Evolutionary conservation across 1,140 invertebrate genomes (phyloP), one percentile per base, ranked within the genome.

Genomic region (Pseudomyrmex sp.): DNA sequence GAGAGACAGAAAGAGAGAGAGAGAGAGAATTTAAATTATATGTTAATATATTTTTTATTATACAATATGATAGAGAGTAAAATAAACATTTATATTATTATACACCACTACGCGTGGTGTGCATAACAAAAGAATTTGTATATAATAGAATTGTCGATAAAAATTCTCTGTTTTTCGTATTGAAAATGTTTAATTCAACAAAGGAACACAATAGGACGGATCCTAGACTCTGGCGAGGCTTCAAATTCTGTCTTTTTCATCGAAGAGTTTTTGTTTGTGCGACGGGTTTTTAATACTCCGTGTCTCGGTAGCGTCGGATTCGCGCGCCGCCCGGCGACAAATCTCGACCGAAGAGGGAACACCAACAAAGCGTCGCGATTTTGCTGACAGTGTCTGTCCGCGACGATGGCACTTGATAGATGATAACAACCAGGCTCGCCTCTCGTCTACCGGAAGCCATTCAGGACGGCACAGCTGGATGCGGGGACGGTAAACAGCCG

Each of bases 361-460:
- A 48, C 54, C 66, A 70, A 80, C 66, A 80, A 80, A 70, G 66
- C 54, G 54, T 59, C 66, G 44, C 66, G 76, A 80, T 80, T 80
- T 80, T 72, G 66, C 76, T 80, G 76, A 80, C 76, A 59, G 54
- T 80, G 66, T 72, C 76, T 72, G 76, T 70, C 76, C 44, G 44
- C 76, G 66, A 70, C 66, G 76, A 80, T 72, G 76, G 66, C 76
- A 80, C 76, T 80, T 80, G 76, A 80, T 80, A 80, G 76, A 80
- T 80, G 76, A 80, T 80, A 80, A 80, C 76, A 80, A 80, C 66
- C 76, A 35, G 76, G 54, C 50, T 80, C 52, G 66, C 23, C 52
- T 70, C 76, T 80, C 76, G 66, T n/a, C 66, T 48, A 80, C 52
- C 76, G 56, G 68, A 59, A 80, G 66, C 76, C 76, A 80, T 80